These are phyloP conservation scores for Turdus rufiventris DNA, from an alignment of 2,113 vertebrate genomes.

Conservation along the genomic window DNA sequence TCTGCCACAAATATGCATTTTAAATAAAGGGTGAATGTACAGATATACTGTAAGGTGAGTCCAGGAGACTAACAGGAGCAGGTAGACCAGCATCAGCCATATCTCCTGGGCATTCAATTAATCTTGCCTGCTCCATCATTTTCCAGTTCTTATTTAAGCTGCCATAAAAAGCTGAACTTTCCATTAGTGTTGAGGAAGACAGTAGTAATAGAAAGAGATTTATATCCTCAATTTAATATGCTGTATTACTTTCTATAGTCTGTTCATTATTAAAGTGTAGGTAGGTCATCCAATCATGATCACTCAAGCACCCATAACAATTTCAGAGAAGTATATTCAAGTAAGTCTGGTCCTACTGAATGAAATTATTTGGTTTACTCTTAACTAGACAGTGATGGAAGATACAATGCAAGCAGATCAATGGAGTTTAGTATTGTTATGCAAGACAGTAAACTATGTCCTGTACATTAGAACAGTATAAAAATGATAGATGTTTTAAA, in stretches of 20 bases:
- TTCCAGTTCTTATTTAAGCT: conserved; percentile 52
- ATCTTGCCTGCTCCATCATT: conserved; percentile 20
- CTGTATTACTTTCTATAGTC: conserved; percentile 38
- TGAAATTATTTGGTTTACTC: neutral
- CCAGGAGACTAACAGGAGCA: neutral
- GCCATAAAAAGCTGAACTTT: conserved; percentile 47
- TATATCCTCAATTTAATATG: conserved; percentile 44
- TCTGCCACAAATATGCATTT: neutral
- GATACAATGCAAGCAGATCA: neutral
- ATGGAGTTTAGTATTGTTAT: neutral
- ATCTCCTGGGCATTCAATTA: conserved; percentile 20
- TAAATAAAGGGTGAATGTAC: neutral
- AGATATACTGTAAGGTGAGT: neutral
- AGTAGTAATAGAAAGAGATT: conserved; percentile 58
- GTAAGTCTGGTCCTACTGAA: neutral
- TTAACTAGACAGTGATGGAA: neutral
- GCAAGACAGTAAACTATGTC: neutral
- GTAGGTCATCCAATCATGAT: conserved; percentile 53
- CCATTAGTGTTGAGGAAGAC: conserved; percentile 38
- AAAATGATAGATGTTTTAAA: neutral
- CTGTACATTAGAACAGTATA: neutral
- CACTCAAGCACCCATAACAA: conserved; percentile 15
- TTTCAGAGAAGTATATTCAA: conserved; percentile 4
- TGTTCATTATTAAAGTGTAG: conserved; percentile 43
- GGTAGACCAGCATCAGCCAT: neutral